Evolutionary conservation across 2,888 invertebrate genomes (phyloP).

Genomic region (Apocheima hispidaria): DNA sequence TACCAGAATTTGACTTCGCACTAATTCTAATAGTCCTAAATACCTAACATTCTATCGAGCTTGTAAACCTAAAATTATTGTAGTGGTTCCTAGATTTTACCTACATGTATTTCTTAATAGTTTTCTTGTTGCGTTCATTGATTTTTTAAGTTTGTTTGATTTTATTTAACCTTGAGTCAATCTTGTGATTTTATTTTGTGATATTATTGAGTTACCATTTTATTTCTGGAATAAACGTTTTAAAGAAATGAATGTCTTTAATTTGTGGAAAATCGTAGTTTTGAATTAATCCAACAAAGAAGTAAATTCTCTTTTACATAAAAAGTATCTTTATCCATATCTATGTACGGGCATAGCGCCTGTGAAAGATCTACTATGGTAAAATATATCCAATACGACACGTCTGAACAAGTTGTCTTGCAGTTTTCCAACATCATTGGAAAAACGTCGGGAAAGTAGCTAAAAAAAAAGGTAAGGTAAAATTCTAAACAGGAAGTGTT

Average conservation of each 20-base stretch:
- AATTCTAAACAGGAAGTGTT: slow-evolving; percentile 12
- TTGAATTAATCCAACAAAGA: neutral
- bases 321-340: too few relatives aligned
- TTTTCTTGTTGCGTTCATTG: slow-evolving; percentile 50
- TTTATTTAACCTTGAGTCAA: slow-evolving; percentile 42
- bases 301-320: neutral
- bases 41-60: slow-evolving; percentile 62
- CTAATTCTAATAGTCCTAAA: slow-evolving; percentile 42
- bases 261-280: slow-evolving; percentile 27
- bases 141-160: slow-evolving; percentile 44
- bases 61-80: slow-evolving; percentile 49
- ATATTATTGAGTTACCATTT: slow-evolving; percentile 64
- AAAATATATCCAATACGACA: too few relatives aligned
- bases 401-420: neutral
- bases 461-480: neutral
- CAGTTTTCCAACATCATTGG: neutral
- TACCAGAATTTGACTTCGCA: neutral
- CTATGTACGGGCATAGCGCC: too few relatives aligned
- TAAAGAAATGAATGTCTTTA: slow-evolving; percentile 22
- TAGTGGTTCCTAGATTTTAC: neutral
- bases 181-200: slow-evolving; percentile 51
- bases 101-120: slow-evolving; percentile 29
- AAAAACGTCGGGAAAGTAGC: neutral
- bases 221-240: slow-evolving; percentile 49
- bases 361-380: too few relatives aligned